A percentile compares a stretch with the other conserved stretches of the same genome.
These are phyloP conservation scores for Caenorhabditis briggsae DNA, from an alignment of 1,140 invertebrate genomes.

Conservation along the genomic window DNA sequence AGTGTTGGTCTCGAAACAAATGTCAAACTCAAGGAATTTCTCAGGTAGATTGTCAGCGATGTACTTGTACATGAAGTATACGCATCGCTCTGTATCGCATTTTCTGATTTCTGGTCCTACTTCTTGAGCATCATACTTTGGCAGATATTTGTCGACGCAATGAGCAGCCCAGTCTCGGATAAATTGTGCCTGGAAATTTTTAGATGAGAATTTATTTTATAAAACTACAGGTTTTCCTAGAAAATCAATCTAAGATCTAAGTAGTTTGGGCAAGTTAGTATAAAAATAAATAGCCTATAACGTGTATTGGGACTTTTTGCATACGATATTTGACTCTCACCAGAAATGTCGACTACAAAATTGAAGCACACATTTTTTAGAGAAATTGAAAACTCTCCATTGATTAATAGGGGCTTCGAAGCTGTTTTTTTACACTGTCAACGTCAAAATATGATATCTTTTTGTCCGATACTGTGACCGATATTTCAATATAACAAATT, in stretches of 20 bases:
- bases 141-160: slow-evolving; percentile 24
- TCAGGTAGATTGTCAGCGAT: slow-evolving; percentile 24
- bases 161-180: slow-evolving; percentile 32
- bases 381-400: no score
- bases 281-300: no score
- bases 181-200: neutral
- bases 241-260: no score
- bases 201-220: no score
- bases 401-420: no score
- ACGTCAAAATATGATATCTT: no score
- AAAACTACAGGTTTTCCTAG: neutral
- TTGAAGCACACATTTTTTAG: neutral
- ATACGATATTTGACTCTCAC: no score
- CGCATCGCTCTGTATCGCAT: slow-evolving; percentile 19
- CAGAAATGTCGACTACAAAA: neutral
- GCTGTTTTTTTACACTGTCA: no score
- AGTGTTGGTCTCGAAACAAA: slow-evolving; percentile 32
- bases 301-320: no score
- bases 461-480: no score
- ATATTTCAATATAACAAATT: no score
- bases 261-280: no score
- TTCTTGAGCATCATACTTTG: slow-evolving; percentile 35
- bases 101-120: slow-evolving; percentile 35
- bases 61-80: slow-evolving; percentile 52
- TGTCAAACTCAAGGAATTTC: neutral